phyloP scores from a whole-genome alignment of 2,113 vertebrate species.

The Sula dactylatra region DNA sequence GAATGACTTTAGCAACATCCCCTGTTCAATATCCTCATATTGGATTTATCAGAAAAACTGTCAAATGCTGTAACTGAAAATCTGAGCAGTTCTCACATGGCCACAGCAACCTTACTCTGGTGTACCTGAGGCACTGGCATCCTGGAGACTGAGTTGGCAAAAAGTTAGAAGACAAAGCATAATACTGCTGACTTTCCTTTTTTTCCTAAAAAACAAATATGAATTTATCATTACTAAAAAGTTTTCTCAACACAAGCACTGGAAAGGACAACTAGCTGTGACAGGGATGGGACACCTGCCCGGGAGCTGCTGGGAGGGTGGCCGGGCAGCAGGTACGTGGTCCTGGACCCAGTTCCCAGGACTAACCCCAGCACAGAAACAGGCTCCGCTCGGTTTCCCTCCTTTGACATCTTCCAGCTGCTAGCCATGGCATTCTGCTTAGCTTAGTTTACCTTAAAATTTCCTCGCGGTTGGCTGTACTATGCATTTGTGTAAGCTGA shows the following conservation, averaged over 20 bases:
- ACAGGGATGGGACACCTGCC: background rate
- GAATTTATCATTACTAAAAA: background rate
- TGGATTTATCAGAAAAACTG: background rate
- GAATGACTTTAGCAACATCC: background rate
- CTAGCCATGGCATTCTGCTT: background rate
- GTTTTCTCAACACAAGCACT: background rate
- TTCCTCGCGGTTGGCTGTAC: background rate
- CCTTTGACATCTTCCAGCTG: background rate
- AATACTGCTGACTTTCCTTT: background rate
- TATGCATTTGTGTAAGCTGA: background rate
- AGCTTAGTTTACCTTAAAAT: background rate
- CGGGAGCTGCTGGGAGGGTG: background rate
- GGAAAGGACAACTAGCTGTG: background rate
- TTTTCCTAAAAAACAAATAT: background rate
- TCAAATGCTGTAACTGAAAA: background rate
- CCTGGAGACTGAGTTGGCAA: background rate
- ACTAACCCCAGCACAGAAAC: background rate
- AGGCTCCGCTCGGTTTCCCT: rapidly evolving
- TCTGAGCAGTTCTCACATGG: background rate
- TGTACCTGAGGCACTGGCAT: background rate
- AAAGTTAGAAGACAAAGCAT: background rate
- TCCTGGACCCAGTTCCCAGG: background rate
- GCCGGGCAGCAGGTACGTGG: rapidly evolving
- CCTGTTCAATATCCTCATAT: background rate
- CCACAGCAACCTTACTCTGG: background rate